Evolutionary conservation across 2,113 vertebrate genomes (phyloP).

Genomic region (Gyps fulvus): DNA sequence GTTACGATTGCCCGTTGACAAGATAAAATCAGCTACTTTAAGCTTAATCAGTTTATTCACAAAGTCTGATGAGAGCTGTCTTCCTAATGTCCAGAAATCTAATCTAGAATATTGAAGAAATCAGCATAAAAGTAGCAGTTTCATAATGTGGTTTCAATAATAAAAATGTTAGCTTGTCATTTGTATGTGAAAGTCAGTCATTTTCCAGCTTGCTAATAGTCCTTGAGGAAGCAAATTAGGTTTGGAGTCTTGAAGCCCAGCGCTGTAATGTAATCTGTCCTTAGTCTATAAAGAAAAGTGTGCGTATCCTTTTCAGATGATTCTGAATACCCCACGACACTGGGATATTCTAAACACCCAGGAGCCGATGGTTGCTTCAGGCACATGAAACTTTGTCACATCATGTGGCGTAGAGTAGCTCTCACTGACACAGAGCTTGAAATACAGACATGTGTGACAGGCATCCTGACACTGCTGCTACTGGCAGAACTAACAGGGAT

Average conservation of each 20-base stretch:
- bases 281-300: neutral
- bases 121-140: neutral
- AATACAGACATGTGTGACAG: neutral
- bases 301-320: neutral
- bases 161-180: neutral
- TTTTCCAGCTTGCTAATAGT: neutral
- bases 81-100: conserved; percentile 16
- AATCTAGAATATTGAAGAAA: neutral
- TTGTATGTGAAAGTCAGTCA: neutral
- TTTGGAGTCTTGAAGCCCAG: neutral
- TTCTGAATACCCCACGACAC: fast-evolving
- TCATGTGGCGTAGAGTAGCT: neutral
- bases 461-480: neutral
- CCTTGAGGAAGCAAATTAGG: neutral
- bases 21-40: neutral
- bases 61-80: neutral
- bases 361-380: neutral
- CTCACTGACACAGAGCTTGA: neutral
- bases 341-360: neutral
- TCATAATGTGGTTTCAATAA: neutral
- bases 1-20: neutral
- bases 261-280: neutral
- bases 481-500: neutral
- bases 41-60: conserved; percentile 23
- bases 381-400: neutral